Percentiles rank a stretch among this genome's conserved stretches.
Evolutionary conservation across 2,888 invertebrate species (phyloP).

Genomic region (Aspidiotus rigidus): DNA sequence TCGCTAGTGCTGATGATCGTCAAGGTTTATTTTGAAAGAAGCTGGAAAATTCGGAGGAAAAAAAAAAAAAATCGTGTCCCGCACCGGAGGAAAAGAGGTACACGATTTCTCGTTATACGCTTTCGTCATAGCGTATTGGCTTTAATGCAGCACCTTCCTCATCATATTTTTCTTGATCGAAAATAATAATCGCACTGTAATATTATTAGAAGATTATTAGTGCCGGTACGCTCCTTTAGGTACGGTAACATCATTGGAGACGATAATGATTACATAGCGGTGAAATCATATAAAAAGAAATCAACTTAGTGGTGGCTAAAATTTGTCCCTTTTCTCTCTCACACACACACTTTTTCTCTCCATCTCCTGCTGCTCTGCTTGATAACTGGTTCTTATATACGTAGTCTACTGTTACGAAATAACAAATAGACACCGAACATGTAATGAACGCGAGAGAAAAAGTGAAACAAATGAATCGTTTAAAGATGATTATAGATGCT

Average conservation of each 20-base stretch:
- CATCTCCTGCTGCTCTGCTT: no score
- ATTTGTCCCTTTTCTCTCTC: neutral
- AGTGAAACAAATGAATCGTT: no score
- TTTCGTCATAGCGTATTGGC: slow-evolving; percentile 9
- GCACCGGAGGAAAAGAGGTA: slow-evolving; percentile 2
- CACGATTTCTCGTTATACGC: neutral
- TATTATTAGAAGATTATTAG: slow-evolving; percentile 28
- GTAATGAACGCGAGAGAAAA: no score
- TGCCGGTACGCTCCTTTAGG: slow-evolving; percentile 15
- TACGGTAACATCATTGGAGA: slow-evolving; percentile 32
- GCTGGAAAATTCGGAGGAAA: neutral
- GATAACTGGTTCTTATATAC: no score
- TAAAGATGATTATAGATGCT: no score
- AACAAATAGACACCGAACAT: no score
- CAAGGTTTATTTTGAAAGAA: slow-evolving; percentile 2
- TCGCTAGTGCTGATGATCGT: slow-evolving; percentile 3
- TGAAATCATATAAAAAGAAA: slow-evolving; percentile 20
- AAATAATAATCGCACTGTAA: slow-evolving; percentile 23
- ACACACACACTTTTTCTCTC: no score
- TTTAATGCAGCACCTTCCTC: slow-evolving; percentile 6
- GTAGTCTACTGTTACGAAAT: no score
- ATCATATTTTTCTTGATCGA: no score
- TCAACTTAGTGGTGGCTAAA: slow-evolving; percentile 28
- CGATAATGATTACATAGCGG: slow-evolving; percentile 32
- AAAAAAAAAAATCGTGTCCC: neutral